phyloP scores from a whole-genome alignment of 2,888 invertebrate species.

The Bellardia pandia region DNA sequence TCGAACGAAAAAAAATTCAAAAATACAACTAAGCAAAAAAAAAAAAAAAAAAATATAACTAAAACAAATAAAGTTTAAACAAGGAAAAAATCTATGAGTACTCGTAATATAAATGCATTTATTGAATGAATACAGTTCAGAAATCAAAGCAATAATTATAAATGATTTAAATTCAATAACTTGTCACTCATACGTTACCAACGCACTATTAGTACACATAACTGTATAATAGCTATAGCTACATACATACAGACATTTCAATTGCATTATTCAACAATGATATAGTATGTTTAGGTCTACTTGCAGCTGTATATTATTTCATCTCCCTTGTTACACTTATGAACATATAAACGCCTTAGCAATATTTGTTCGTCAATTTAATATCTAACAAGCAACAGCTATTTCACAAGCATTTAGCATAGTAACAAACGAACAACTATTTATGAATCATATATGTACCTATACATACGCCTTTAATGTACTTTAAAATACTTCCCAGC shows the following conservation, averaged over 20 bases:
- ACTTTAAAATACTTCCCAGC: too few relatives aligned
- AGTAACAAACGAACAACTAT: slow-evolving; percentile 1
- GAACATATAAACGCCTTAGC: slow-evolving; percentile 26
- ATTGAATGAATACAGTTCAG: slow-evolving; percentile 46
- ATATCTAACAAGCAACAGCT: slow-evolving; percentile 54
- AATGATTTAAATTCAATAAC: slow-evolving; percentile 69
- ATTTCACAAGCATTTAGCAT: slow-evolving; percentile 25
- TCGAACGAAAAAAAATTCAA: slow-evolving; percentile 40
- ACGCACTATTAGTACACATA: not conserved
- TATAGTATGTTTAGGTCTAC: slow-evolving; percentile 34
- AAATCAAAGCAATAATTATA: slow-evolving; percentile 69
- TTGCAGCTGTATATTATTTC: not conserved
- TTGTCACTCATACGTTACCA: slow-evolving; percentile 60
- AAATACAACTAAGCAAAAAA: slow-evolving; percentile 7
- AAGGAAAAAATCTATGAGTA: slow-evolving; percentile 30
- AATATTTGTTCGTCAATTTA: slow-evolving; percentile 56
- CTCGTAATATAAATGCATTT: slow-evolving; percentile 41
- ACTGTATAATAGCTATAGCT: too few relatives aligned
- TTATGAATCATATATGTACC: slow-evolving; percentile 29
- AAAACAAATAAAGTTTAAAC: slow-evolving; percentile 48
- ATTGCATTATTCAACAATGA: slow-evolving; percentile 6
- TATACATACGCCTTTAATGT: not conserved
- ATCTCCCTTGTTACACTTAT: slow-evolving; percentile 15
- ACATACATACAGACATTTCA: slow-evolving; percentile 38
- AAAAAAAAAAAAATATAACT: slow-evolving; percentile 26